Evolutionary conservation across 2,113 vertebrate genomes (phyloP).

Genomic region (Pheucticus melanocephalus): DNA sequence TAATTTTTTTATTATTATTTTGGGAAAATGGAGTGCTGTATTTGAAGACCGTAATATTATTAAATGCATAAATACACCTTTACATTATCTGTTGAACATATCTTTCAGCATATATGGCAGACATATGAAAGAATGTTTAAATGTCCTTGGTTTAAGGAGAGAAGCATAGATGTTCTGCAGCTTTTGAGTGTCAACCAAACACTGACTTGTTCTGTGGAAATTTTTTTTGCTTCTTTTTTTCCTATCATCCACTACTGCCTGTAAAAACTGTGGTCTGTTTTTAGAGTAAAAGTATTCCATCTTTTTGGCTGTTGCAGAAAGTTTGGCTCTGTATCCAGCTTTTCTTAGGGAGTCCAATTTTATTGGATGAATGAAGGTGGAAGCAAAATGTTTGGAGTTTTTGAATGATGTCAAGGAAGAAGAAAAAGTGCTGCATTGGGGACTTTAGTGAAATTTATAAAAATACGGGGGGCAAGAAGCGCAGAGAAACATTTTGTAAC

Average conservation of each 20-base stretch:
- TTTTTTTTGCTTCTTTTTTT: background rate
- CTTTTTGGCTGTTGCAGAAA: background rate
- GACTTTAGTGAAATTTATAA: background rate
- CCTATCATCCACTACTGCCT: background rate
- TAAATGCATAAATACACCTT: background rate
- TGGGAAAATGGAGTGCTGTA: background rate
- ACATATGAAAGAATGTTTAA: background rate
- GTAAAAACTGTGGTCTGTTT: background rate
- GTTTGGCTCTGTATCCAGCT: background rate
- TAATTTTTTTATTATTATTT: background rate
- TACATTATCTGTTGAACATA: background rate
- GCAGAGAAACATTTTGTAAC: background rate
- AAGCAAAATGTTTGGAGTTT: background rate
- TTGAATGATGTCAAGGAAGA: background rate
- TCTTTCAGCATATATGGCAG: background rate
- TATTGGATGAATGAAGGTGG: background rate
- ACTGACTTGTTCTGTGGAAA: background rate
- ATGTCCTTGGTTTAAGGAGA: background rate
- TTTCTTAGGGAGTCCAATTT: background rate
- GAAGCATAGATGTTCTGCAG: background rate
- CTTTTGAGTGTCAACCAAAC: background rate
- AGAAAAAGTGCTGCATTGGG: background rate
- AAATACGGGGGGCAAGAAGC: background rate
- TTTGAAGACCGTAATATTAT: background rate
- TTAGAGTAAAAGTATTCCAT: background rate